Evolutionary conservation across 1,140 invertebrate species (phyloP).

Genomic region (Bombyx mori): DNA sequence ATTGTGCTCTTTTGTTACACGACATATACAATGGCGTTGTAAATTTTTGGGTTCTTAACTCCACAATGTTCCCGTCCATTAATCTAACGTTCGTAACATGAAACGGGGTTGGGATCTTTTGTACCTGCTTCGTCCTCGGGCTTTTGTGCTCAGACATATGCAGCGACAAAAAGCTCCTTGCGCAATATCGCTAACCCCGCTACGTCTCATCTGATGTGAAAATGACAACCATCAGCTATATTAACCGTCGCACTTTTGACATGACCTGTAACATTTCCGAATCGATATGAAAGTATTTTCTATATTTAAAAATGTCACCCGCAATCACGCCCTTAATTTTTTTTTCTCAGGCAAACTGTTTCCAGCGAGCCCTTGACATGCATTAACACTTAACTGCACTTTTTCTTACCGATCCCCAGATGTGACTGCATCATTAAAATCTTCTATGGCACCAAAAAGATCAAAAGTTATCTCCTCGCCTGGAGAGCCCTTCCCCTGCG

Average conservation of each 20-base stretch:
- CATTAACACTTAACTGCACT: conserved; percentile 66
- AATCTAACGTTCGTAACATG: conserved; percentile 62
- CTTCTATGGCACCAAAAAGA: conserved; percentile 65
- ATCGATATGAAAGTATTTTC: neutral
- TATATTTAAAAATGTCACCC: conserved; percentile 67
- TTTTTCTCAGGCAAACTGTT: conserved; percentile 65
- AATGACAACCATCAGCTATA: conserved; percentile 29
- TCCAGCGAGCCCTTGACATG: conserved; percentile 63
- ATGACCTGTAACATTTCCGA: too few species aligned
- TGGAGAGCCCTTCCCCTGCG: conserved; percentile 38
- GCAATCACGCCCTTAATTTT: conserved; percentile 28
- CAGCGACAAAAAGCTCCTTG: conserved; percentile 57
- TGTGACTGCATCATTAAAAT: conserved; percentile 64
- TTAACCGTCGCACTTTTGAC: too few species aligned
- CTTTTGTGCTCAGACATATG: conserved; percentile 64
- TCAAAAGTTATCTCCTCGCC: conserved; percentile 66
- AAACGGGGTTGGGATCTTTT: conserved; percentile 53
- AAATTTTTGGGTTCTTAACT: conserved; percentile 69
- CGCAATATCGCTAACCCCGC: conserved; percentile 54
- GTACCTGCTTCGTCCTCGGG: conserved; percentile 55
- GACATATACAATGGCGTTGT: conserved; percentile 59
- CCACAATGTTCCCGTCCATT: conserved; percentile 62
- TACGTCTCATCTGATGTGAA: conserved; percentile 50
- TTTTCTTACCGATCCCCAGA: conserved; percentile 59
- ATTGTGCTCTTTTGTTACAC: conserved; percentile 55